These are phyloP conservation scores for Delphinapterus leucas DNA, from an alignment of 2,113 vertebrate species.

Conservation along the genomic window DNA sequence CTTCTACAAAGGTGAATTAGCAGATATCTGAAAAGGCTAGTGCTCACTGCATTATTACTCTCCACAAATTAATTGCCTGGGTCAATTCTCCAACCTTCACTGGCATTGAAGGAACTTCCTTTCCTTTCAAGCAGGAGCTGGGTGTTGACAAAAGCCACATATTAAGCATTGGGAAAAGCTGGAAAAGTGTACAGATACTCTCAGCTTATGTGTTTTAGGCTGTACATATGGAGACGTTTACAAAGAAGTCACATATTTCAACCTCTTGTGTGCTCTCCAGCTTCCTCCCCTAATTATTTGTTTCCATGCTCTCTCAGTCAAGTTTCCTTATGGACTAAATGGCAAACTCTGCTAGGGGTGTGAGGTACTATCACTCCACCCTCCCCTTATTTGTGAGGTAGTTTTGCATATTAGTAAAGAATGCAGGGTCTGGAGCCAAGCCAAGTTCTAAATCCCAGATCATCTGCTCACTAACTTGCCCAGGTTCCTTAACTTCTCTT, in stretches of 20 bases:
- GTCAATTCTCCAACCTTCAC: not conserved
- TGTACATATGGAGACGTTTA: not conserved
- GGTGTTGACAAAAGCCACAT: not conserved
- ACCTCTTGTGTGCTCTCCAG: not conserved
- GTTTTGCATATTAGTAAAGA: not conserved
- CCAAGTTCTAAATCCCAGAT: not conserved
- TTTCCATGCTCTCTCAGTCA: not conserved
- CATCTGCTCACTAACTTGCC: not conserved
- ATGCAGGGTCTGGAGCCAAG: not conserved
- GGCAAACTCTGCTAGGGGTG: not conserved
- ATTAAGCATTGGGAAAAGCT: not conserved
- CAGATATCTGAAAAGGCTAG: not conserved
- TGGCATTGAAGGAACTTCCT: not conserved
- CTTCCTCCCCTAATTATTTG: not conserved
- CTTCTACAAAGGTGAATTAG: not conserved
- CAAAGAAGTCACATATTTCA: not conserved
- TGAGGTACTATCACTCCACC: not conserved
- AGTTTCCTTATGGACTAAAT: not conserved
- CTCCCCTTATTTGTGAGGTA: not conserved
- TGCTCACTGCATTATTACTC: not conserved
- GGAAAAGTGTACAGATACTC: slow-evolving; percentile 8
- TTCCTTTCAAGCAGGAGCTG: not conserved
- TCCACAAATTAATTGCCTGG: not conserved
- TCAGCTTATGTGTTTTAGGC: not conserved
- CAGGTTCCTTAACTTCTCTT: not conserved